Base-by-base conservation (phyloP, 2,113 vertebrate genomes). In the Balaeniceps rex region DNA sequence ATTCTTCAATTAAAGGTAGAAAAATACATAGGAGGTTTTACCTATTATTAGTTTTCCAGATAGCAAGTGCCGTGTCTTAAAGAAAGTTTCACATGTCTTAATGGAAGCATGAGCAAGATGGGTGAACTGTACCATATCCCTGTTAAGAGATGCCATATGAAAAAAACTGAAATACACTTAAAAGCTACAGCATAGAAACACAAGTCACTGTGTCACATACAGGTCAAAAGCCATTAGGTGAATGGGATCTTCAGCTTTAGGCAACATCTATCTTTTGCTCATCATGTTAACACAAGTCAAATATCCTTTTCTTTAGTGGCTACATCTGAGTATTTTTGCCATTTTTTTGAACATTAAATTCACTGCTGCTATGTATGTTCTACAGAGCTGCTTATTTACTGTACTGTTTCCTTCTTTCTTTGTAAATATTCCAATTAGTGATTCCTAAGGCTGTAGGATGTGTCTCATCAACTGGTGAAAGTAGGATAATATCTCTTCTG, bases 381-480 rank as follows among this genome's bases (percentile, higher is more conserved):
- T 79, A 11, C 55, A 75, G 85, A 96, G 29, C 60, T 94, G 17
- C 64, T 76, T 94, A 40, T 92, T 97, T 96, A 70, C 60, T 87
- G 40, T 94, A 66, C n/a, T 83, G 11, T 91, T 96, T 96, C 83
- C 55, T 95, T 96, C 83, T n/a, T 87, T 80, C 91, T 95, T 86
- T 95, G 55, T 79, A 94, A 89, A 90, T 95, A 93, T 87, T 95
- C 95, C 94, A 96, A 80, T 97, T 97, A 96, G 81, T 55, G 47
- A 93, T 91, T 96, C 80, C 85, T 96, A 85, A 93, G 90, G 86
- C 90, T 95, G 72, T 95, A 83, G 87, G 81, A 96, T 96, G 91
- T 93, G 87, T 96, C 75, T 97, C 91, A 95, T 90, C 91, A 97
- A 58, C 72, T 89, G 79, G 79, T 96, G 86, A 96, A 97, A 87